phyloP scores from a whole-genome alignment of 2,797 vertebrate species.

The Benthosema pterotum region DNA sequence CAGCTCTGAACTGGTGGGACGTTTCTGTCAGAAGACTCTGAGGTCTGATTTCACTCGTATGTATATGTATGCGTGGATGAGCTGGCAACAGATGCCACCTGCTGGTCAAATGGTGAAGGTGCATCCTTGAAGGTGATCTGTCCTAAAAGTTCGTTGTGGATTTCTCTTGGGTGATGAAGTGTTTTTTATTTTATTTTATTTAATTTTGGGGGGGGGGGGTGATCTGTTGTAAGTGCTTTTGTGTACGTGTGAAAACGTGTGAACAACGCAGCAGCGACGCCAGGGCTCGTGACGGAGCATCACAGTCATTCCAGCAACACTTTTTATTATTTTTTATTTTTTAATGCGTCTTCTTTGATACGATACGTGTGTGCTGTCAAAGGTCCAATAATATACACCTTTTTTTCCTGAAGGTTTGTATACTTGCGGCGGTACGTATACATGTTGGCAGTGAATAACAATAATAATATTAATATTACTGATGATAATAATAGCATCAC shows the following conservation, averaged over 20 bases:
- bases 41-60: too few relatives aligned
- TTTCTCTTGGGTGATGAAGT: constrained; percentile 52
- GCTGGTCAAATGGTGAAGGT: constrained; percentile 43
- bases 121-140: constrained; percentile 30
- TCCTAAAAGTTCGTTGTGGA: constrained; percentile 39
- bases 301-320: constrained; percentile 68
- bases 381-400: constrained; percentile 46
- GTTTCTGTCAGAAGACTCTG: too few relatives aligned
- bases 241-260: constrained; percentile 47
- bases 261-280: constrained; percentile 42
- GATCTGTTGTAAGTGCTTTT: constrained; percentile 63
- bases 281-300: constrained; percentile 67
- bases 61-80: too few relatives aligned
- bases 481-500: too few relatives aligned
- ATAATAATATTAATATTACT: too few relatives aligned
- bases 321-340: constrained; percentile 37
- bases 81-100: constrained; percentile 40
- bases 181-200: constrained; percentile 21
- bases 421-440: too few relatives aligned
- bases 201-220: constrained; percentile 27
- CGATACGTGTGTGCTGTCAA: constrained; percentile 41
- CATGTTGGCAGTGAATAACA: too few relatives aligned
- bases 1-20: too few relatives aligned
- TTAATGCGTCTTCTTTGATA: constrained; percentile 66
- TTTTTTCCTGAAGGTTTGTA: too few relatives aligned